These are phyloP conservation scores for Oceanodroma leucorhoa DNA, from an alignment of 2,797 vertebrate species.

Conservation along the genomic window DNA sequence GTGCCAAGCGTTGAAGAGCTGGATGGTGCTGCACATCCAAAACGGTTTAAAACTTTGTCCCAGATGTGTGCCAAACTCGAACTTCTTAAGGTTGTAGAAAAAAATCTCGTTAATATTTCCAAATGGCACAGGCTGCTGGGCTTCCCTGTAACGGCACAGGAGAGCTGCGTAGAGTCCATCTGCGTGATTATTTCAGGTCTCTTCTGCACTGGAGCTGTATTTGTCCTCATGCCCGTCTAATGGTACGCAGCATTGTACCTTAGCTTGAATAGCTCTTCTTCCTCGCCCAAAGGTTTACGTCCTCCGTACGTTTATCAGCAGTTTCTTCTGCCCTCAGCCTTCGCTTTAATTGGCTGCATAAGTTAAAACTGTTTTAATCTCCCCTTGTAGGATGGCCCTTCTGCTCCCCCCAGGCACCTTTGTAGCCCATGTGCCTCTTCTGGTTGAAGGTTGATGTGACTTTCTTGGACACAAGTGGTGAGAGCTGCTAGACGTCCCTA, in stretches of 20 bases:
- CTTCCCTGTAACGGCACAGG: background rate
- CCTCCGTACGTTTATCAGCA: background rate
- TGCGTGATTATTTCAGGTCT: background rate
- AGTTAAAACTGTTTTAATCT: background rate
- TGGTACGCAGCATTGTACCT: background rate
- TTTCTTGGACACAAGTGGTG: background rate
- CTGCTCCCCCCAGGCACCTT: background rate
- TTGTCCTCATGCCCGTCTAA: background rate
- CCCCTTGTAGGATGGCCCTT: too few species aligned
- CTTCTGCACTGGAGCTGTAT: background rate
- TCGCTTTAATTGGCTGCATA: background rate
- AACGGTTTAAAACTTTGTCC: background rate
- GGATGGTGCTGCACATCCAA: background rate
- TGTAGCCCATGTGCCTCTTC: background rate
- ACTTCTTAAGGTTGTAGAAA: background rate
- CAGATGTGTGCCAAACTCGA: background rate
- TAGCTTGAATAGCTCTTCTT: background rate
- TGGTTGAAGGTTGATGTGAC: background rate
- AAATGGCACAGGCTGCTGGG: background rate
- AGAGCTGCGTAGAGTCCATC: background rate
- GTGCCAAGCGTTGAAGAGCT: background rate
- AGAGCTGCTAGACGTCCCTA: background rate
- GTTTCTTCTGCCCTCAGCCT: background rate
- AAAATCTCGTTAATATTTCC: fast-evolving
- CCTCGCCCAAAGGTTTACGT: background rate